These are phyloP conservation scores for Thomomys bottae DNA, from an alignment of 2,113 vertebrate species.

Conservation along the genomic window DNA sequence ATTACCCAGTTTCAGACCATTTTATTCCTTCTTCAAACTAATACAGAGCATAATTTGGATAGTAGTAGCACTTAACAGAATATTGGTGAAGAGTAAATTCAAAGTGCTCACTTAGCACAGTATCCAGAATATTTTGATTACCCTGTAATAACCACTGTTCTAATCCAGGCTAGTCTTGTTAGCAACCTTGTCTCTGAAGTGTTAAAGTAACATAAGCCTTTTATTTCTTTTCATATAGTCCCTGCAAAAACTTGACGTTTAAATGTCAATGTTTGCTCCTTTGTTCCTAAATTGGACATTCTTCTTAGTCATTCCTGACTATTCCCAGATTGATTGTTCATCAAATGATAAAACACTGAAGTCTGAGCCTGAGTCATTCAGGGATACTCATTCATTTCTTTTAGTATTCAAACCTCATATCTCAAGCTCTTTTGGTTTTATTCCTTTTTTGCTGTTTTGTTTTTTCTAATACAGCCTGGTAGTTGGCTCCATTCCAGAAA, in stretches of 20 bases:
- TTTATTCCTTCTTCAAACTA: not conserved
- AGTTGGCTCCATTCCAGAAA: conserved; percentile 13
- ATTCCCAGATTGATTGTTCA: conserved; percentile 4
- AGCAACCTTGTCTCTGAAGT: conserved; percentile 40
- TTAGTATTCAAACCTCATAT: not conserved
- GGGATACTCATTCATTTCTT: not conserved
- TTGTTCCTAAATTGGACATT: conserved; percentile 5
- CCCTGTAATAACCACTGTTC: not conserved
- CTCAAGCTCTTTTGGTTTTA: not conserved
- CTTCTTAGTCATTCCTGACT: not conserved
- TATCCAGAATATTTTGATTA: conserved; percentile 7
- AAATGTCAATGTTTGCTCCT: not conserved
- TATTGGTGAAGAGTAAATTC: not conserved
- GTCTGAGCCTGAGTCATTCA: not conserved
- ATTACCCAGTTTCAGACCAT: not conserved
- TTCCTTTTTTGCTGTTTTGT: not conserved
- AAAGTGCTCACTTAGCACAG: not conserved
- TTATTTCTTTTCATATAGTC: not conserved
- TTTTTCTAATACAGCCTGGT: not conserved
- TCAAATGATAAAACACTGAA: not conserved
- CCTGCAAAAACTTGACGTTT: conserved; percentile 15
- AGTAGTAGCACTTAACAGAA: not conserved
- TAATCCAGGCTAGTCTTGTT: not conserved
- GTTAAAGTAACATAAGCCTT: conserved; percentile 31
- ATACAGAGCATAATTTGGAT: not conserved